Conservation (phyloP, 2,113 vertebrate genomes). For the Anas platyrhynchos region DNA sequence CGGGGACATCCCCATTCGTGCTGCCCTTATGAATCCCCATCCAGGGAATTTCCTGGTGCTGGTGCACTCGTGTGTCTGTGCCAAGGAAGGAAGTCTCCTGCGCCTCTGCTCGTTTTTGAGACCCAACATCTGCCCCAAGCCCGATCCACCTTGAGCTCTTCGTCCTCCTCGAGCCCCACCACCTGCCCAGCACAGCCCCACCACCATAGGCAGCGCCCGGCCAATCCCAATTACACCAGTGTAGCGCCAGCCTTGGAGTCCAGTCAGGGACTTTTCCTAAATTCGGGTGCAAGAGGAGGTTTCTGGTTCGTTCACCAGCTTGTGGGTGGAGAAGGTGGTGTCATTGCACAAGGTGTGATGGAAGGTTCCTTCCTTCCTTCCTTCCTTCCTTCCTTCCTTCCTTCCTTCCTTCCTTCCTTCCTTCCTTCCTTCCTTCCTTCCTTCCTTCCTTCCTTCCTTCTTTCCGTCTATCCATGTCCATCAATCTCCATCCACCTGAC, state of each 20-base stretch:
- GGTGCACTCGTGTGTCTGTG: background rate
- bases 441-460: no score
- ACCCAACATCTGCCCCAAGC: no score
- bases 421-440: background rate
- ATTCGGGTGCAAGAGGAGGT: background rate
- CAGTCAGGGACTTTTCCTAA: background rate
- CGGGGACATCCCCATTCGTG: background rate
- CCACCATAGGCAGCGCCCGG: background rate
- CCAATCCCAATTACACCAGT: background rate
- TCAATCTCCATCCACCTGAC: background rate
- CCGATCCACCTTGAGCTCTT: no score
- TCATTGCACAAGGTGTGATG: fast-evolving
- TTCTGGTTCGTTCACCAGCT: background rate
- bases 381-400: no score
- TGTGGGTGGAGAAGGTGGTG: background rate
- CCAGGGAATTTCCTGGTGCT: background rate
- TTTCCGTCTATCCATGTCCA: no score
- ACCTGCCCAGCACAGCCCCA: background rate
- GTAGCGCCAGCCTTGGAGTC: background rate
- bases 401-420: background rate
- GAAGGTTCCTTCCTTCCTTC: background rate
- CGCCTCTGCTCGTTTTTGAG: background rate
- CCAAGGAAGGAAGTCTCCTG: background rate
- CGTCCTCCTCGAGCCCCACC: no score
- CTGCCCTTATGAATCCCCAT: no score